Conservation (phyloP, 2,797 vertebrate genomes). For the Poecile montanus region DNA sequence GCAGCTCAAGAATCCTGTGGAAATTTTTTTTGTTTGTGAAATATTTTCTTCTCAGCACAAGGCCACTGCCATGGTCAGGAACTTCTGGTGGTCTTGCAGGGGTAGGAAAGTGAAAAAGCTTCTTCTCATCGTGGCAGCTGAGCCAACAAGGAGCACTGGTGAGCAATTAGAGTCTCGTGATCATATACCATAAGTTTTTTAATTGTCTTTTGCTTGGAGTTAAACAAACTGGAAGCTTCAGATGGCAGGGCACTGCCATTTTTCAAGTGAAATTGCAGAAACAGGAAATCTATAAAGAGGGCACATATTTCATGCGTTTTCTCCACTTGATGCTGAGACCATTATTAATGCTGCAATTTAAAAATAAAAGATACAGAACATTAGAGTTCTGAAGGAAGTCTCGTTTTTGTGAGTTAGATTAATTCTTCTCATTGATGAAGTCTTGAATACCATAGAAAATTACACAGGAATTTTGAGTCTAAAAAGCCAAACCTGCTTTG, state of each 20-base stretch:
- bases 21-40: not conserved
- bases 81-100: not conserved
- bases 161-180: slow-evolving; percentile 17
- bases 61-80: slow-evolving; percentile 6
- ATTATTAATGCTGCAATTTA: slow-evolving; percentile 57
- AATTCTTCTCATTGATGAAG: slow-evolving; percentile 10
- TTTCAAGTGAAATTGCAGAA: slow-evolving; percentile 50
- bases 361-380: slow-evolving; percentile 54
- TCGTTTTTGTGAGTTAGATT: slow-evolving; percentile 20
- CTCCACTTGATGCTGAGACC: slow-evolving; percentile 26
- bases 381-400: slow-evolving; percentile 9
- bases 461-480: not conserved
- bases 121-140: not conserved
- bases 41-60: slow-evolving; percentile 10
- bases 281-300: slow-evolving; percentile 60
- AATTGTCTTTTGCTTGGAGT: slow-evolving; percentile 56
- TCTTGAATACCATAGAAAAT: not conserved
- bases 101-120: not conserved
- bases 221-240: slow-evolving; percentile 47
- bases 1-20: not conserved
- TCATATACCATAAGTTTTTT: slow-evolving; percentile 7
- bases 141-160: not conserved
- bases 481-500: not conserved
- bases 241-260: slow-evolving; percentile 38
- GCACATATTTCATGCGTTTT: slow-evolving; percentile 23